Conservation (phyloP, 1,140 invertebrate species). For the Sarcophaga peregrina region DNA sequence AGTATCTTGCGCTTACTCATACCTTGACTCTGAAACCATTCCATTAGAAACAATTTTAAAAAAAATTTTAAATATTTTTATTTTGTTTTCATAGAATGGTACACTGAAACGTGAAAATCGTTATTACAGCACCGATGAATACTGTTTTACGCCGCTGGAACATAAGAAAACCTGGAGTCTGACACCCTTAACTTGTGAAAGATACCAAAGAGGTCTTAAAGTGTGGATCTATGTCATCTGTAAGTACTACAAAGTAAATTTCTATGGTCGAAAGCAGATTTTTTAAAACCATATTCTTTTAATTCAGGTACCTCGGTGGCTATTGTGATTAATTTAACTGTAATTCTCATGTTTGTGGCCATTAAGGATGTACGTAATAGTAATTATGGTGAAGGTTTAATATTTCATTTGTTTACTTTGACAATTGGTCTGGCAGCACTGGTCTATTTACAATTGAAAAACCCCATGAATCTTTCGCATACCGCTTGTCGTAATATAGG, state of each 20-base stretch:
- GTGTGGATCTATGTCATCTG: conserved; percentile 64
- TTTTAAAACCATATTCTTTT: background rate
- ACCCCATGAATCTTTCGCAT: conserved; percentile 58
- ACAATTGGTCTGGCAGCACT: conserved; percentile 54
- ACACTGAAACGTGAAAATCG: conserved; percentile 43
- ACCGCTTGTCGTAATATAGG: conserved; percentile 58
- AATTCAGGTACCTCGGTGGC: conserved; percentile 53
- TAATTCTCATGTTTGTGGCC: conserved; percentile 52
- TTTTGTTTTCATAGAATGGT: conserved; percentile 51
- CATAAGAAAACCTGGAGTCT: conserved; percentile 58
- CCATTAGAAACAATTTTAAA: no score
- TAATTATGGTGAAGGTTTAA: conserved; percentile 58
- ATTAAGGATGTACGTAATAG: conserved; percentile 56
- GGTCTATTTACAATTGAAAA: conserved; percentile 58
- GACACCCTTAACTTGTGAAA: conserved; percentile 57
- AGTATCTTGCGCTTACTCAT: no score
- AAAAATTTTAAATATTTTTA: background rate
- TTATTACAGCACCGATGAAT: conserved; percentile 58
- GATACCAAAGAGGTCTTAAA: conserved; percentile 58
- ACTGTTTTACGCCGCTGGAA: conserved; percentile 59
- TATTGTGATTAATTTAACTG: conserved; percentile 58
- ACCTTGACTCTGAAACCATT: no score
- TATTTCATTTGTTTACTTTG: conserved; percentile 56
- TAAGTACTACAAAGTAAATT: conserved; percentile 42
- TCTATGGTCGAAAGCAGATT: background rate